A percentile compares a stretch with the other conserved stretches of the same genome.
Conservation (phyloP, 2,888 invertebrate genomes). For the Macrosiphum euphorbiae region DNA sequence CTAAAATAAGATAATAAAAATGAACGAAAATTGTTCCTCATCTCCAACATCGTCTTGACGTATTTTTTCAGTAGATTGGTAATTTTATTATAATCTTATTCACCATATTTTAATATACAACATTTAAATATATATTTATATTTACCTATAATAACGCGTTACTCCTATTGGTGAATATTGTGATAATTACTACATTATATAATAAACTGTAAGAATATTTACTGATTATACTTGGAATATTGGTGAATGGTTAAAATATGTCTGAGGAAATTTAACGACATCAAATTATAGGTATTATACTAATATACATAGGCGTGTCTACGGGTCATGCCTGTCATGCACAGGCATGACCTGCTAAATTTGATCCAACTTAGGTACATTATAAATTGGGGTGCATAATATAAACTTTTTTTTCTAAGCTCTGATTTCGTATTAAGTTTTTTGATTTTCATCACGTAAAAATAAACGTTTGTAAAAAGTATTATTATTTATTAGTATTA, state of each 20-base stretch:
- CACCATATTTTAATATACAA: background rate
- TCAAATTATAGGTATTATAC: background rate
- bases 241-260: background rate
- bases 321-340: too few relatives aligned
- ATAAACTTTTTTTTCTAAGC: too few relatives aligned
- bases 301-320: too few relatives aligned
- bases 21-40: background rate
- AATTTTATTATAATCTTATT: background rate
- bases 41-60: background rate
- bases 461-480: too few relatives aligned
- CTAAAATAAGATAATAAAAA: conserved; percentile 13
- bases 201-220: background rate
- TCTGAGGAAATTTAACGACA: background rate
- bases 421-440: too few relatives aligned
- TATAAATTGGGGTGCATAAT: too few relatives aligned
- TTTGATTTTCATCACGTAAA: too few relatives aligned
- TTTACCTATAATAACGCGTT: background rate
- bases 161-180: too few relatives aligned
- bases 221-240: background rate
- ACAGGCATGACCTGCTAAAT: too few relatives aligned
- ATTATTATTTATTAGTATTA: too few relatives aligned
- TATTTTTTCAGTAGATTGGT: background rate
- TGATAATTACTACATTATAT: too few relatives aligned
- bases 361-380: too few relatives aligned
- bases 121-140: background rate